Evolutionary conservation across 2,888 invertebrate genomes (phyloP).

Genomic region (Epistrophe eligans): DNA sequence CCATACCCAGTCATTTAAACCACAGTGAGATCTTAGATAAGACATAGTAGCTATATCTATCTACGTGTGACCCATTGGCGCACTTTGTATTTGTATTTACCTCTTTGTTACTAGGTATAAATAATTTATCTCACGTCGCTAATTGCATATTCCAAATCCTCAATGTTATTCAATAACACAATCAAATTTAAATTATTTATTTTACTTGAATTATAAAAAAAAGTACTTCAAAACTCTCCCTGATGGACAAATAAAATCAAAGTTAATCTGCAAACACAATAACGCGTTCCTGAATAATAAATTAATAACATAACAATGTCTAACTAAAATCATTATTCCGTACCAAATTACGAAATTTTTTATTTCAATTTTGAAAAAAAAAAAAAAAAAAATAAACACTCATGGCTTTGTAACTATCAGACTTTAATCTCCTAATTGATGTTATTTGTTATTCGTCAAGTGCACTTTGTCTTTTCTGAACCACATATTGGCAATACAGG

Average conservation of each 20-base stretch:
- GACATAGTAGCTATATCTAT: too few species aligned
- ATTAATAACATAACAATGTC: neutral
- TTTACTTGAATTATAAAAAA: neutral
- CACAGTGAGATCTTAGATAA: too few species aligned
- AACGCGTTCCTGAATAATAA: conserved; percentile 20
- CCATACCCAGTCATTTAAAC: too few species aligned
- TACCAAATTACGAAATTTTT: neutral
- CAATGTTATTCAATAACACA: neutral
- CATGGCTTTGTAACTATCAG: conserved; percentile 17
- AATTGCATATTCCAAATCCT: too few species aligned
- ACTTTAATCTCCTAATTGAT: conserved; percentile 40
- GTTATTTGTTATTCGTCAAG: conserved; percentile 63
- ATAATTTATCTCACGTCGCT: too few species aligned
- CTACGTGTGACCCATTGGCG: too few species aligned
- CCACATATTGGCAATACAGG: conserved; percentile 7
- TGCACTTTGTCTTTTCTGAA: conserved; percentile 42
- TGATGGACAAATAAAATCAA: neutral
- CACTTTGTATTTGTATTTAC: too few species aligned
- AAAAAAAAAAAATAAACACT: conserved; percentile 9
- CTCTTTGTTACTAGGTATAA: too few species aligned
- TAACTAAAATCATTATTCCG: conserved; percentile 1
- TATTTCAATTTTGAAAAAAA: neutral
- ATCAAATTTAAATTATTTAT: neutral
- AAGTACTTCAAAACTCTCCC: neutral
- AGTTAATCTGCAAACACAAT: conserved; percentile 1